phyloP scores from a whole-genome alignment of 64 coral and sea anemone species.

The Stichodactyla mertensii region DNA sequence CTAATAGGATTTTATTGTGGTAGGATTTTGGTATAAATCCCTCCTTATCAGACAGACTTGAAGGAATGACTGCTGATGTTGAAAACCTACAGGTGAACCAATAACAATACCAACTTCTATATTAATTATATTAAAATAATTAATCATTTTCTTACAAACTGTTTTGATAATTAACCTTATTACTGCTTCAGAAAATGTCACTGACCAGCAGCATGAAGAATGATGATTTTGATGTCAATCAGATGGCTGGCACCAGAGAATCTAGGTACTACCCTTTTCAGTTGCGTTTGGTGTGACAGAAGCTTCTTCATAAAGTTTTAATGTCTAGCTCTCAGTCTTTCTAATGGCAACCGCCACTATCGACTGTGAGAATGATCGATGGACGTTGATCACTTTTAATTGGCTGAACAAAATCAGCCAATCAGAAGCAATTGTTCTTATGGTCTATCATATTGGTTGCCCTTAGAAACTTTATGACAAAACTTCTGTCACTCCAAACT shows the following conservation, averaged over 20 bases:
- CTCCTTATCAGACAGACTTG: conserved; percentile 76
- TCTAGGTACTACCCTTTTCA: not conserved
- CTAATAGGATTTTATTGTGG: not conserved
- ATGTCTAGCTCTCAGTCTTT: too few relatives aligned
- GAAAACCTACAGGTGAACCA: not conserved
- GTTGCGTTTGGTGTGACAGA: too few relatives aligned
- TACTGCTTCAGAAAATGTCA: not conserved
- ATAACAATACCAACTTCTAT: not conserved
- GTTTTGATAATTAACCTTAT: not conserved
- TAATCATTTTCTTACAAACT: not conserved
- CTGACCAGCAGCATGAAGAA: not conserved
- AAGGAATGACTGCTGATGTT: conserved; percentile 86
- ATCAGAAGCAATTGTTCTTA: too few relatives aligned
- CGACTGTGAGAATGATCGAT: too few relatives aligned
- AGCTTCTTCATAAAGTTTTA: too few relatives aligned
- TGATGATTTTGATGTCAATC: not conserved
- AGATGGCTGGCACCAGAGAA: not conserved
- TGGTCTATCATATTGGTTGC: too few relatives aligned
- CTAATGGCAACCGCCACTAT: too few relatives aligned
- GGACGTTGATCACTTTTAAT: too few relatives aligned
- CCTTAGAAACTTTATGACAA: too few relatives aligned
- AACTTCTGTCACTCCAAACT: too few relatives aligned
- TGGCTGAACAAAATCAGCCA: too few relatives aligned
- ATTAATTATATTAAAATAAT: too few relatives aligned
- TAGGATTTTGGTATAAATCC: conserved; percentile 98